phyloP scores from a whole-genome alignment of 2,888 invertebrate genomes.

The Drosophila percnosoma region DNA sequence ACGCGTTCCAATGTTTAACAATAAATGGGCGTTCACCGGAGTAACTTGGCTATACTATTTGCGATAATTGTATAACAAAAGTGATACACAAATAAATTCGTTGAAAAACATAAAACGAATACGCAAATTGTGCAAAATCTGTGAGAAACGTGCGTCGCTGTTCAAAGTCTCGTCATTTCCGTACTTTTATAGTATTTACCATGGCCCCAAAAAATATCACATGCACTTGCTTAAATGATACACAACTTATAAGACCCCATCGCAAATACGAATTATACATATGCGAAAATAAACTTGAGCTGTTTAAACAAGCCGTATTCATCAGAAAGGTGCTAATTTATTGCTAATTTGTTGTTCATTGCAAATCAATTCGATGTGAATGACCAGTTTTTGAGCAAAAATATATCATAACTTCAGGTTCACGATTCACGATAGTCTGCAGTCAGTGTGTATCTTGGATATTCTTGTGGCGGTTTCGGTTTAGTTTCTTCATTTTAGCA shows the following conservation, averaged over 20 bases:
- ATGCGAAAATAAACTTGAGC: conserved; percentile 7
- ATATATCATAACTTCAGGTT: neutral
- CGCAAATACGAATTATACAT: conserved; percentile 10
- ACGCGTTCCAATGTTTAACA: conserved; percentile 41
- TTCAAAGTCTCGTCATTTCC: conserved; percentile 56
- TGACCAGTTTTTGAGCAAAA: neutral
- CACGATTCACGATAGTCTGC: neutral
- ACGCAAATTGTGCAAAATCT: conserved; percentile 28
- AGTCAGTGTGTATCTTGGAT: neutral
- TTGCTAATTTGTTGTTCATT: neutral
- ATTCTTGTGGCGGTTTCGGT: conserved; percentile 11
- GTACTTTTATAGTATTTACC: conserved; percentile 59
- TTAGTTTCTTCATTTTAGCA: conserved; percentile 30
- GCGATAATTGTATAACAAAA: conserved; percentile 32
- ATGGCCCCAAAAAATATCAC: conserved; percentile 64
- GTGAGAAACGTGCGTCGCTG: conserved; percentile 54
- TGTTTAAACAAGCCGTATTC: conserved; percentile 1
- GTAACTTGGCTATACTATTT: conserved; percentile 30
- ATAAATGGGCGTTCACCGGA: conserved; percentile 44
- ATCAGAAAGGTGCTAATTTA: neutral
- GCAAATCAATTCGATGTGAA: neutral
- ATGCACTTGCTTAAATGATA: conserved; percentile 58
- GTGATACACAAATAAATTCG: conserved; percentile 20
- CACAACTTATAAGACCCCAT: neutral
- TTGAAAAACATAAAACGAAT: conserved; percentile 10